A percentile compares a stretch with the other conserved stretches of the same genome.
These are phyloP conservation scores for Malthinus seriepunctatus DNA, from an alignment of 2,888 invertebrate genomes.

Conservation along the genomic window DNA sequence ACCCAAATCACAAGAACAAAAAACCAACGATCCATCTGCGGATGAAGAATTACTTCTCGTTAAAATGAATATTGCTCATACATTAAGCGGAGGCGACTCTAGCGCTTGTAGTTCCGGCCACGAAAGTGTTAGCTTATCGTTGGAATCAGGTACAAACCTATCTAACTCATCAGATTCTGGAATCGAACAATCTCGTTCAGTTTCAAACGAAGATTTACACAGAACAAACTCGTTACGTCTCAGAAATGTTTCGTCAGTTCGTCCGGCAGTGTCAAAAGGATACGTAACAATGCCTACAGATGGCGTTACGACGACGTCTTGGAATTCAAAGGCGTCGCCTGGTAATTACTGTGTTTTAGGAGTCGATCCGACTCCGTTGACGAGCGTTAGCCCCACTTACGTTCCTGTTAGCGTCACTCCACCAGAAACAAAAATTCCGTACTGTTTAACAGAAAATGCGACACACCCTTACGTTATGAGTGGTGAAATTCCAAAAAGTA, in stretches of 20 bases:
- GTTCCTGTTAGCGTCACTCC: constrained; percentile 32
- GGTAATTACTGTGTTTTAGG: constrained; percentile 46
- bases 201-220: constrained; percentile 39
- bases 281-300: constrained; percentile 41
- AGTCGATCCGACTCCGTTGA: constrained; percentile 34
- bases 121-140: constrained; percentile 60
- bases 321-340: constrained; percentile 20
- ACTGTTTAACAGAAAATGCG: constrained; percentile 32
- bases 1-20: constrained; percentile 48
- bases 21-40: constrained; percentile 39
- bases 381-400: constrained; percentile 32
- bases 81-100: constrained; percentile 53
- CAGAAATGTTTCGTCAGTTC: constrained; percentile 37
- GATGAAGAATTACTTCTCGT: constrained; percentile 45
- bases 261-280: constrained; percentile 33
- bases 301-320: constrained; percentile 4
- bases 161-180: constrained; percentile 57
- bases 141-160: constrained; percentile 58
- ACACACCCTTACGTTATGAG: constrained; percentile 36
- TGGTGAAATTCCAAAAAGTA: constrained; percentile 38
- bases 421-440: constrained; percentile 27
- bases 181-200: constrained; percentile 49
- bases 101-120: constrained; percentile 63
- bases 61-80: constrained; percentile 37
- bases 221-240: constrained; percentile 41